Percentiles rank a stretch among this genome's conserved stretches.
phyloP scores from a whole-genome alignment of 2,888 invertebrate genomes.

The Orthonevra nobilis region DNA sequence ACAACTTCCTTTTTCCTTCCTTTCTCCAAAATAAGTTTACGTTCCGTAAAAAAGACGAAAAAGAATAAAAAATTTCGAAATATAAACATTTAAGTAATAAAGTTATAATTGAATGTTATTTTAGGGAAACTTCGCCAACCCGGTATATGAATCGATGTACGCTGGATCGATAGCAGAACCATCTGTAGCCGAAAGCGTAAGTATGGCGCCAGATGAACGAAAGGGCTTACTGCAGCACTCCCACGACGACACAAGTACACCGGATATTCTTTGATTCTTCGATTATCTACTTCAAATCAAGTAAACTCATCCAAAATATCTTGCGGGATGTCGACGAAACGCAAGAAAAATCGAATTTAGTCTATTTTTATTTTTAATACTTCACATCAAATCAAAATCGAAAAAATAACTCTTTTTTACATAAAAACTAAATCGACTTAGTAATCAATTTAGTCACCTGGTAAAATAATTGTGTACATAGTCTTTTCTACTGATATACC shows the following conservation, averaged over 20 bases:
- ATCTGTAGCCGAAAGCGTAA: constrained; percentile 75
- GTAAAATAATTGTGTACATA: constrained; percentile 57
- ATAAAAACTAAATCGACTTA: constrained; percentile 4
- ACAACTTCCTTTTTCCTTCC: too few relatives aligned
- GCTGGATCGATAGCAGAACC: constrained; percentile 79
- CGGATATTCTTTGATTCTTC: constrained; percentile 80
- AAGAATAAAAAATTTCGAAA: too few relatives aligned
- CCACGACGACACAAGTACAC: constrained; percentile 80
- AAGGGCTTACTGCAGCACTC: constrained; percentile 82
- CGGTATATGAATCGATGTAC: constrained; percentile 92
- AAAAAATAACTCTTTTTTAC: constrained; percentile 14
- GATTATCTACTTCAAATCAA: constrained; percentile 73
- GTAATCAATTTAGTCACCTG: constrained; percentile 29
- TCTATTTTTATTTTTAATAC: constrained; percentile 57
- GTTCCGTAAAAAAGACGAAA: too few relatives aligned
- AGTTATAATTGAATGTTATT: constrained; percentile 70
- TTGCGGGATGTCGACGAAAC: constrained; percentile 34
- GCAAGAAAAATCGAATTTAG: constrained; percentile 67
- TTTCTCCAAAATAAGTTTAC: too few relatives aligned
- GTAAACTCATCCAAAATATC: constrained; percentile 68
- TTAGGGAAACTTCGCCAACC: constrained; percentile 90
- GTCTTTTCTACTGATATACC: constrained; percentile 55
- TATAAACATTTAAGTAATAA: too few relatives aligned
- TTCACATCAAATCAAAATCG: constrained; percentile 23
- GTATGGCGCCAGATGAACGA: constrained; percentile 81